Evolutionary conservation across 2,797 vertebrate genomes (phyloP).

Genomic region (Rhyacichthys aspro): DNA sequence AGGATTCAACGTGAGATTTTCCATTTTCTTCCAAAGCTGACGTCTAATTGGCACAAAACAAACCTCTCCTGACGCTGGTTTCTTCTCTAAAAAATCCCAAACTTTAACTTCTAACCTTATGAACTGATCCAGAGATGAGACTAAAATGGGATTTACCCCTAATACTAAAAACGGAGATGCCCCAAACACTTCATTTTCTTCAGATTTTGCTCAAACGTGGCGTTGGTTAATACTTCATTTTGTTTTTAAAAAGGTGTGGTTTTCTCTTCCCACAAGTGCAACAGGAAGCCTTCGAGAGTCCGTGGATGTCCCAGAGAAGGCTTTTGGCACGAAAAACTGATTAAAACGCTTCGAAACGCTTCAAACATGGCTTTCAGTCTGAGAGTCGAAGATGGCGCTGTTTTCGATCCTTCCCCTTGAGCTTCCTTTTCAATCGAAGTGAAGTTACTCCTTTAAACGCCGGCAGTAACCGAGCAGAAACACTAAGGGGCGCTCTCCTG

Average conservation of each 20-base stretch:
- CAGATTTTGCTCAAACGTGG: constrained; percentile 14
- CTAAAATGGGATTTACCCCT: constrained; percentile 5
- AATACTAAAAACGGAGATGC: neutral
- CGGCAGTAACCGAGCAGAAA: constrained; percentile 35
- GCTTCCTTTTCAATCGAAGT: constrained; percentile 19
- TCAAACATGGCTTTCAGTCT: constrained; percentile 51
- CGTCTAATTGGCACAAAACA: constrained; percentile 32
- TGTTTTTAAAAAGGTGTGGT: constrained; percentile 14
- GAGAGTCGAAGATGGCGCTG: constrained; percentile 24
- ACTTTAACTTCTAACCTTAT: neutral
- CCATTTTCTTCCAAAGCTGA: too few relatives aligned
- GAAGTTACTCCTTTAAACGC: constrained; percentile 13
- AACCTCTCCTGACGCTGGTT: constrained; percentile 41
- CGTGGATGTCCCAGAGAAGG: constrained; percentile 49
- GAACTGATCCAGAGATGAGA: constrained; percentile 7
- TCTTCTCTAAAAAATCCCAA: constrained; percentile 48
- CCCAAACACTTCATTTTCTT: constrained; percentile 3
- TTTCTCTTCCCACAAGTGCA: constrained; percentile 21
- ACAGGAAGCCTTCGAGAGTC: constrained; percentile 55
- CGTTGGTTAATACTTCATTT: neutral
- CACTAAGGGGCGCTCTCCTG: constrained; percentile 24
- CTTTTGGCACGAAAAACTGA: constrained; percentile 52
- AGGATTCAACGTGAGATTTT: neutral
- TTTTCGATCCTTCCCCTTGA: constrained; percentile 13
- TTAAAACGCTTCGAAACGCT: constrained; percentile 31